Base-by-base conservation (phyloP, 1,140 invertebrate species). In the Drosophila oshimai region DNA sequence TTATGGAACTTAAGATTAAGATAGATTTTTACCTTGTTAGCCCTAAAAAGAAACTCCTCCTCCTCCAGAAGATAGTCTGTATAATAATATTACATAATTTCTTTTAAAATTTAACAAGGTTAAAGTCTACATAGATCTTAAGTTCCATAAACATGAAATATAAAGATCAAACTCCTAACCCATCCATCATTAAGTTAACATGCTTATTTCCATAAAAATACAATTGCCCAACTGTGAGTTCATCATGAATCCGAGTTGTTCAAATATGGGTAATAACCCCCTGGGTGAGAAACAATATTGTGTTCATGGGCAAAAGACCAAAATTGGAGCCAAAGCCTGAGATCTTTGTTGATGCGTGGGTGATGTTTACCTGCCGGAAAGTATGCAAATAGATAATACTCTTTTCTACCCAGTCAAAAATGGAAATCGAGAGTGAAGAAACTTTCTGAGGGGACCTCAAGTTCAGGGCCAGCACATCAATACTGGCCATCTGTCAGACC, bases 371-470 rank as follows among this genome's bases (percentile, higher is more conserved):
- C 12, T 26, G 39, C 13, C 61, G 22, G n/a, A 36, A 45, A 54
- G 28, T 51, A 41, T 62, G 45, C 34, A 36, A 55, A 36, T 31
- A 15, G 9, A 20, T 0, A 26, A 2, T 10, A 33, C 18, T 12
- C 26, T 42, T 9, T 4, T 7, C 4, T 18, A 4, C 15, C n/a
- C n/a, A n/a, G n/a, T 15, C 29, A n/a, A 31, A 47, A 54, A 57
- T 7, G 64, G 64, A 65, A 51, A 75, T 20, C 22, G 39, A 80
- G 65, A 80, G 53, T 49, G 24, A n/a, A 29, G 22, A 17, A 28
- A 44, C 22, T 57, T 53, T 36, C 15, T 5, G 9, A n/a, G 6
- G 12, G 7, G 12, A 13, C 7, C 24, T 3, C 53, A 58, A 64
- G 51, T 58, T 70, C 62, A 74, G 37, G 51, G 53, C 17, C 13